Evolutionary conservation across 2,113 vertebrate species (phyloP).

Genomic region (Excalfactoria chinensis): DNA sequence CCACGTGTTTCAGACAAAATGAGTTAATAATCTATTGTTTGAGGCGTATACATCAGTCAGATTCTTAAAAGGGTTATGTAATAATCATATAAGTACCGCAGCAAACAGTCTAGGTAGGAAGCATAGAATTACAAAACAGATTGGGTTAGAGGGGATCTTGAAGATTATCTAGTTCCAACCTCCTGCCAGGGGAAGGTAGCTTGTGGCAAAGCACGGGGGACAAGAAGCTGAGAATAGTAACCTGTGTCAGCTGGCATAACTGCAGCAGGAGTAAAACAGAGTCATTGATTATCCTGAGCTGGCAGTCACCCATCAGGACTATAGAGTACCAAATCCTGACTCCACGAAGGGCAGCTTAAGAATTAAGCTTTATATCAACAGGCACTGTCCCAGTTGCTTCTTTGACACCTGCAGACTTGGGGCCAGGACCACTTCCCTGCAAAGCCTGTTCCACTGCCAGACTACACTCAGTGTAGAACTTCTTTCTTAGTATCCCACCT

Average conservation of each 20-base stretch:
- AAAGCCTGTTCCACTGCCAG: not conserved
- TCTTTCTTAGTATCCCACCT: not conserved
- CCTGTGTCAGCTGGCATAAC: accelerated
- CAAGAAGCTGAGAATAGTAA: not conserved
- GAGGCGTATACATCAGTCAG: not conserved
- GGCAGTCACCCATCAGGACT: not conserved
- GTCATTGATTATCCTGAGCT: not conserved
- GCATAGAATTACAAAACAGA: not conserved
- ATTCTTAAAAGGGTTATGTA: not conserved
- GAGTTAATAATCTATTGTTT: not conserved
- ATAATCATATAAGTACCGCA: not conserved
- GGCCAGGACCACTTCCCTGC: not conserved
- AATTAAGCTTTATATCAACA: not conserved
- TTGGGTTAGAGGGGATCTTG: not conserved
- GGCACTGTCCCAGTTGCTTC: not conserved
- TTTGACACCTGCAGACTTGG: not conserved
- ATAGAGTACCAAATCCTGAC: not conserved
- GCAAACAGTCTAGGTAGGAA: not conserved
- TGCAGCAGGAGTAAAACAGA: not conserved
- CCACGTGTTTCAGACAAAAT: not conserved
- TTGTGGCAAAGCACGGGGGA: not conserved
- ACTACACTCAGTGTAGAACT: not conserved
- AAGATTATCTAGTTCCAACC: not conserved
- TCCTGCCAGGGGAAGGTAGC: not conserved
- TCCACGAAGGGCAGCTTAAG: not conserved